Conservation (phyloP, 2,888 invertebrate species). For the Artemia sinica region DNA sequence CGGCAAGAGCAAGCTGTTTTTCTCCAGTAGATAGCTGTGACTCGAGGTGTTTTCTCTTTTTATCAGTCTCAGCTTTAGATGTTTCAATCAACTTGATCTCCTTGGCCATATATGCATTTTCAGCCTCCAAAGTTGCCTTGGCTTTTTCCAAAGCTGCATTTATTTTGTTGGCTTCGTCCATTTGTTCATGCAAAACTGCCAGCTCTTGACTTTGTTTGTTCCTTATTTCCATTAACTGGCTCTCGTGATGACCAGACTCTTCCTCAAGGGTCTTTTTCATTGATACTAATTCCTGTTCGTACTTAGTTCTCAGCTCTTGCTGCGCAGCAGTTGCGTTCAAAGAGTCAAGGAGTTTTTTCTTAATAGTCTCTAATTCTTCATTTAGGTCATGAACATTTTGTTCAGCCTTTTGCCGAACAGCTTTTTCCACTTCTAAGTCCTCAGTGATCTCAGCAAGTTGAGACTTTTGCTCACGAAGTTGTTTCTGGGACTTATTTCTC, state of each 20-base stretch:
- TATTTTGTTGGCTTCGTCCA: slow-evolving; percentile 67
- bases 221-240: slow-evolving; percentile 63
- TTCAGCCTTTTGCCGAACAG: slow-evolving; percentile 80
- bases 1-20: slow-evolving; percentile 73
- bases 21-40: slow-evolving; percentile 45
- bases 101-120: slow-evolving; percentile 81
- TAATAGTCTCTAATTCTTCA: slow-evolving; percentile 88
- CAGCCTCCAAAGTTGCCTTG: slow-evolving; percentile 71
- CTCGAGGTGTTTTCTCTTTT: slow-evolving; percentile 85
- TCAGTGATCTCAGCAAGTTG: too few relatives aligned
- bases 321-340: slow-evolving; percentile 91
- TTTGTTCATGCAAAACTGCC: slow-evolving; percentile 69
- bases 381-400: slow-evolving; percentile 83
- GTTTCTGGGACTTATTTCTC: slow-evolving; percentile 69
- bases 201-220: slow-evolving; percentile 83
- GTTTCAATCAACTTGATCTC: slow-evolving; percentile 75
- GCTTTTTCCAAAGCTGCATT: slow-evolving; percentile 76
- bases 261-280: slow-evolving; percentile 84
- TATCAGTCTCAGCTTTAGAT: slow-evolving; percentile 75
- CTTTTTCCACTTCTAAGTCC: slow-evolving; percentile 89
- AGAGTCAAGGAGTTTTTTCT: slow-evolving; percentile 88
- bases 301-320: slow-evolving; percentile 82
- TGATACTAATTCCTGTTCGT: slow-evolving; percentile 81
- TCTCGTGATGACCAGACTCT: slow-evolving; percentile 68
- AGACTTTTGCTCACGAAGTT: slow-evolving; percentile 71